A percentile compares a stretch with the other conserved stretches of the same genome.
Conservation (phyloP, 1,140 invertebrate species). For the Homarus americanus region DNA sequence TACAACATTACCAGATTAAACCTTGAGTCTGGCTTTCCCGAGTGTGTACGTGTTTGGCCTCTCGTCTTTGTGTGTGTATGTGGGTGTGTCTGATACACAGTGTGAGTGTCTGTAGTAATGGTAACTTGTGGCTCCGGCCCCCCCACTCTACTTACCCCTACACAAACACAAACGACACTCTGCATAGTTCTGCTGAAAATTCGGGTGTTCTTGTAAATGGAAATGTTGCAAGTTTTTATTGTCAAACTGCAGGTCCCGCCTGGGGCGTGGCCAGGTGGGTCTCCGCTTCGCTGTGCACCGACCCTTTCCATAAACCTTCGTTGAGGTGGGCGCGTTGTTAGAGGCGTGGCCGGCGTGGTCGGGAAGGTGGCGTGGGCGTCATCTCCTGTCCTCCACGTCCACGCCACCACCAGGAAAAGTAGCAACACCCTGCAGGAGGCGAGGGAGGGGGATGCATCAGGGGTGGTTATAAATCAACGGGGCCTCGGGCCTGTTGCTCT, state of each 20-base stretch:
- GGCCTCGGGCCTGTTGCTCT: not conserved
- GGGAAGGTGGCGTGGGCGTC: not conserved
- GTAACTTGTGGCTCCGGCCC: not conserved
- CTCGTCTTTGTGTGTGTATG: no score
- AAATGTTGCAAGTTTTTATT: slow-evolving; percentile 44
- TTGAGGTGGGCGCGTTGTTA: not conserved
- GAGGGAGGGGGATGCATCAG: not conserved
- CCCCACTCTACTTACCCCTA: not conserved
- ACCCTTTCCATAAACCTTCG: not conserved
- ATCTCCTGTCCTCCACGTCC: not conserved
- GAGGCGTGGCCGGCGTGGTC: not conserved
- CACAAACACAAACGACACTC: slow-evolving; percentile 7
- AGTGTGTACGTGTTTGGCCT: no score
- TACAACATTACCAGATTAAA: no score
- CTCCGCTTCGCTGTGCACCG: not conserved
- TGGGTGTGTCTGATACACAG: no score
- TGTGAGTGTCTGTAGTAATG: no score
- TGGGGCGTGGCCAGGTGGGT: slow-evolving; percentile 3
- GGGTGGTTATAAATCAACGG: slow-evolving; percentile 5
- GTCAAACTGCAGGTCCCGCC: slow-evolving; percentile 18
- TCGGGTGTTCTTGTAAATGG: slow-evolving; percentile 43
- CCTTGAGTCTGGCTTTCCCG: no score
- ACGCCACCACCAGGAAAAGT: not conserved
- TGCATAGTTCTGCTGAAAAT: slow-evolving; percentile 27
- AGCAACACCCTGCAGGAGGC: not conserved